A percentile compares a stretch with the other conserved stretches of the same genome.
phyloP scores from a whole-genome alignment of 2,797 vertebrate species.

The Podarcis lilfordi region DNA sequence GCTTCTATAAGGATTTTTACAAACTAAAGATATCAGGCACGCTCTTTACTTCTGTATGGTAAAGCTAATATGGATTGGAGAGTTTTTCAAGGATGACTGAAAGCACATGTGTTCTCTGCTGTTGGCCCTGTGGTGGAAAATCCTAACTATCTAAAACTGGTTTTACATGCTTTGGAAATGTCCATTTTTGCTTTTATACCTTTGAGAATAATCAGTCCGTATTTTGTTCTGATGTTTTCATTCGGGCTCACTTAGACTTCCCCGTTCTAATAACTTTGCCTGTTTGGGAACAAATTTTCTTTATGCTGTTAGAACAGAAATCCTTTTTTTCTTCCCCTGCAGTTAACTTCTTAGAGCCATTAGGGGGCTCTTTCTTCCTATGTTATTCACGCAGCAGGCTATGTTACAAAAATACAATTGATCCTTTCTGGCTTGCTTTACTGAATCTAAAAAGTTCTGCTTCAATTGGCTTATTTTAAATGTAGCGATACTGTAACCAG shows the following conservation, averaged over 20 bases:
- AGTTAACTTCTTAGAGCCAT: conserved; percentile 58
- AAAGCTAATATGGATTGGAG: rapidly evolving
- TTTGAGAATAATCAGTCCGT: not conserved
- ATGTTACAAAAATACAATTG: conserved; percentile 6
- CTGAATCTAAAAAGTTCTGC: conserved; percentile 15
- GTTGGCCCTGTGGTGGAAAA: not conserved
- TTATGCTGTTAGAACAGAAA: conserved; percentile 34
- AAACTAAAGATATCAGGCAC: not conserved
- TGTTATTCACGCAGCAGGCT: conserved; percentile 58
- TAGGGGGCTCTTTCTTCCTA: conserved; percentile 78
- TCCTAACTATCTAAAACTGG: not conserved
- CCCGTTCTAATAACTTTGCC: conserved; percentile 14
- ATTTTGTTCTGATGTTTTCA: conserved; percentile 36
- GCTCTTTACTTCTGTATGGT: not conserved
- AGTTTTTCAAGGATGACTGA: not conserved
- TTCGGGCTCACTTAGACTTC: conserved; percentile 35
- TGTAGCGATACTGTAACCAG: not conserved
- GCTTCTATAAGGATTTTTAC: not conserved
- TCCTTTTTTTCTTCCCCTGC: conserved; percentile 1
- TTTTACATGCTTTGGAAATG: not conserved
- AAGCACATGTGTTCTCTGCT: not conserved
- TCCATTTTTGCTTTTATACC: conserved; percentile 2
- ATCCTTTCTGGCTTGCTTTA: not conserved
- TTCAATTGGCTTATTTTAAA: conserved; percentile 33
- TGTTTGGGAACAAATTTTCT: conserved; percentile 32